Conservation (phyloP, 2,113 vertebrate genomes). For the Prinia subflava region DNA sequence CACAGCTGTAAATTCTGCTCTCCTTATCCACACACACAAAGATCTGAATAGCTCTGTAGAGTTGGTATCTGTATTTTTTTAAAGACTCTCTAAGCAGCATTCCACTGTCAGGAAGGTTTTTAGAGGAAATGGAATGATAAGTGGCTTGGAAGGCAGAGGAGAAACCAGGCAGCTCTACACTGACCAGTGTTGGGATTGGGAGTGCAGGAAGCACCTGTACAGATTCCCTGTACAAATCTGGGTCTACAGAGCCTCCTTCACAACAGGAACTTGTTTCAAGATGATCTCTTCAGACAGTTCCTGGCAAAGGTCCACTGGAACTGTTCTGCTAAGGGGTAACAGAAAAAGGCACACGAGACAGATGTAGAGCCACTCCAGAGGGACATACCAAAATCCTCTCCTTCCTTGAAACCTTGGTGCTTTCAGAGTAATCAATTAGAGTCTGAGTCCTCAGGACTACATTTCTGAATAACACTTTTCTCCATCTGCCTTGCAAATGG, state of each 20-base stretch:
- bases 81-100: not conserved
- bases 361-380: not conserved
- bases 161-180: not conserved
- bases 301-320: not conserved
- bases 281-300: not conserved
- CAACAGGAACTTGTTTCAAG: not conserved
- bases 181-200: not conserved
- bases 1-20: not conserved
- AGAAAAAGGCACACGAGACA: not conserved
- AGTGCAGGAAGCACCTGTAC: not conserved
- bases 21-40: not conserved
- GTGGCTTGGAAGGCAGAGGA: not conserved
- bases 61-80: not conserved
- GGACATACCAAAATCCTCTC: not conserved
- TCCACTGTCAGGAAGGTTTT: not conserved
- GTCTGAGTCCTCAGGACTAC: not conserved
- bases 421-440: not conserved
- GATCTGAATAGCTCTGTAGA: not conserved
- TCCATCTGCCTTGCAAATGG: not conserved
- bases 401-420: not conserved
- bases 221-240: not conserved
- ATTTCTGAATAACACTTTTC: not conserved
- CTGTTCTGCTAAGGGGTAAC: not conserved
- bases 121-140: not conserved
- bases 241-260: not conserved